Percentiles rank a stretch among this genome's conserved stretches.
Conservation (phyloP, 1,140 invertebrate genomes). For the Trialeurodes vaporariorum region DNA sequence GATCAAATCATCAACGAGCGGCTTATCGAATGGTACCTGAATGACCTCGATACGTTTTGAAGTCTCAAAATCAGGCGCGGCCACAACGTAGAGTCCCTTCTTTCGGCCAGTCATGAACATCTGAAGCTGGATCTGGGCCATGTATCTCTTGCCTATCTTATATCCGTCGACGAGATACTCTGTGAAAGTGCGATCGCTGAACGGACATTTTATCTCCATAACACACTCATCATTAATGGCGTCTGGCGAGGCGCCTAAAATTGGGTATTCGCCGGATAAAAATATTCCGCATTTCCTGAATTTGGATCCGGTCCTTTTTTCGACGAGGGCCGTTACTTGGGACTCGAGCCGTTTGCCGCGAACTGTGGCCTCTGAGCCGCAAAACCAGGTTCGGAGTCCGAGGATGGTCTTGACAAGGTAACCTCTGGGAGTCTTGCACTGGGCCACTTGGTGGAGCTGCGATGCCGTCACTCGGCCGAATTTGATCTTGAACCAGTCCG, state of each 20-base stretch:
- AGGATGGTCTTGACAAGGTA: conserved; percentile 14
- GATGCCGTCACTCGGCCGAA: conserved; percentile 35
- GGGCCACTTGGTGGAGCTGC: conserved; percentile 30
- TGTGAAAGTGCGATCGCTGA: conserved; percentile 18
- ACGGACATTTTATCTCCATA: conserved; percentile 31
- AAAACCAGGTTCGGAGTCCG: not conserved
- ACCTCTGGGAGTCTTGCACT: conserved; percentile 30
- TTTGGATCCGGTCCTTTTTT: conserved; percentile 10
- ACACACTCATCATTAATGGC: conserved; percentile 24
- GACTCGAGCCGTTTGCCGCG: not conserved
- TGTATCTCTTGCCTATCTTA: conserved; percentile 22
- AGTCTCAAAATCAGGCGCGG: conserved; percentile 21
- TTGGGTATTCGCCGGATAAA: conserved; percentile 19
- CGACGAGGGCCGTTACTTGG: not conserved
- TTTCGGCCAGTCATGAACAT: conserved; percentile 25
- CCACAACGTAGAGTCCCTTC: conserved; percentile 25
- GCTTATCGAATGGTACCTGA: not conserved
- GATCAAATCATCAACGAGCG: not conserved
- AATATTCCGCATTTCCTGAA: conserved; percentile 21
- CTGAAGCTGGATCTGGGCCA: conserved; percentile 29
- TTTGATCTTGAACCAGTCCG: conserved; percentile 30
- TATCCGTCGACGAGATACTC: conserved; percentile 21
- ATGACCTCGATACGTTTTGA: conserved; percentile 19
- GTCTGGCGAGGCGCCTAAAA: conserved; percentile 33
- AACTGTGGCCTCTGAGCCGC: not conserved